Base-by-base conservation (phyloP, 1,140 invertebrate genomes). In the Drosophila kikkawai region DNA sequence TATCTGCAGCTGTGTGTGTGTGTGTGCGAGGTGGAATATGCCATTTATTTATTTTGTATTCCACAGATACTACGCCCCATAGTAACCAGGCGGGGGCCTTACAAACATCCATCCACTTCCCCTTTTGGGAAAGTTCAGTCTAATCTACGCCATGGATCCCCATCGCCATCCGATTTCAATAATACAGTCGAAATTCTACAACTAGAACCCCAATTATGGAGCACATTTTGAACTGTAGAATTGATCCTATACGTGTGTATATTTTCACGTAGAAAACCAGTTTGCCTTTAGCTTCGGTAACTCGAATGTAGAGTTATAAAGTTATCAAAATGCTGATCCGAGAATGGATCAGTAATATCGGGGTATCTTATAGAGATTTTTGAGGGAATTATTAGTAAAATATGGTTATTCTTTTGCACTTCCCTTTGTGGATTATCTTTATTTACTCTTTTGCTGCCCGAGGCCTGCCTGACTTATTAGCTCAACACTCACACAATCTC, bases 391-490 rank as follows among this genome's bases (percentile, higher is more conserved):
- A 29, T 29, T 6, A 29, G 26, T 5, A 29, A 29, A 29, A 29
- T 29, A 29, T 29, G 6, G 26, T 29, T 29, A 56, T 37, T 36
- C 34, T 15, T 8, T 17, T 36, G n/a, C 8, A 19, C 11, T 47
- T 22, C 45, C 17, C 60, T 68, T 42, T 34, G 45, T 59, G 59
- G 47, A 64, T 57, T 75, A 58, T 79, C 80, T 85, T 60, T 69
- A 59, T 73, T 67, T 79, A 56, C 78, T 63, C 34, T 74, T 69
- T 22, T 15, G 34, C 53, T 26, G 22, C 7, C 53, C 57, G 64
- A 80, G 68, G 73, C 77, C 81, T 64, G 73, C 77, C 81, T 64
- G 78, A 75, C 82, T 85, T 85, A 85, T 81, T 80, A 85, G 82
- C 51, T 37, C 51, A 22, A 70, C 74, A 75, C 67, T 76, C 81